These are phyloP conservation scores for Ormyrus pomaceus DNA, from an alignment of 2,888 invertebrate genomes.

Conservation along the genomic window DNA sequence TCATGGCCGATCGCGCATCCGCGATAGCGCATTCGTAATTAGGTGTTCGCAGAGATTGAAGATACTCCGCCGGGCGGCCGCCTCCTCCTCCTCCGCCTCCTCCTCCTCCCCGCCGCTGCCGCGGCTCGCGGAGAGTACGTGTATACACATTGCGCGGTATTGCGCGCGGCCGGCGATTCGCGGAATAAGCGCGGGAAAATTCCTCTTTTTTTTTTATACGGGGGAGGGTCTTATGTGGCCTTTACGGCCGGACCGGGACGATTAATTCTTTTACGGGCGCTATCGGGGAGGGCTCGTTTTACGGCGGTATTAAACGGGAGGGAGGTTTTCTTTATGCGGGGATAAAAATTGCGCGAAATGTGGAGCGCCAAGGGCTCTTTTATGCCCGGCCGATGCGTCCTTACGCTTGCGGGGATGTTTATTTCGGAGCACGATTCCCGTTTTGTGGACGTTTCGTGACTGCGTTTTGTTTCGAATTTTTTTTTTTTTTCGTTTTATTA, in stretches of 20 bases:
- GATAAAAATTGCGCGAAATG: constrained; percentile 34
- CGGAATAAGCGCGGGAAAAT: constrained; percentile 37
- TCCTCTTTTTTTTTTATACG: background rate
- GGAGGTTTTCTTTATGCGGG: constrained; percentile 25
- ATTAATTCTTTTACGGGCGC: background rate
- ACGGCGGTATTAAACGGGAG: constrained; percentile 13
- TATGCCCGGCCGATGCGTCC: background rate
- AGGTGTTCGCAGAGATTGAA: constrained; percentile 55
- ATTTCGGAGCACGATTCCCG: background rate
- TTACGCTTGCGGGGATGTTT: background rate
- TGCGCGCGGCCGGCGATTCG: constrained; percentile 4
- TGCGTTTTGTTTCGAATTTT: too few relatives aligned
- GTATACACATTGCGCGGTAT: constrained; percentile 5
- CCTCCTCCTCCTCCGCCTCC: background rate
- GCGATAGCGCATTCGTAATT: constrained; percentile 55
- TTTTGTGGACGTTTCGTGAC: too few relatives aligned
- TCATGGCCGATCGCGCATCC: constrained; percentile 53
- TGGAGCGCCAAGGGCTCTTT: background rate
- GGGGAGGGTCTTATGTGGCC: too few relatives aligned
- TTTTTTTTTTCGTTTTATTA: too few relatives aligned
- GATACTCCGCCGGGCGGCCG: constrained; percentile 33
- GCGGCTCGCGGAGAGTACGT: too few relatives aligned
- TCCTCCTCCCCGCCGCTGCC: too few relatives aligned
- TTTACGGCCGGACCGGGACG: too few relatives aligned
- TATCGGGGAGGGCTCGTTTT: constrained; percentile 30